phyloP scores from a whole-genome alignment of 2,113 vertebrate species.

The Cygnus atratus region DNA sequence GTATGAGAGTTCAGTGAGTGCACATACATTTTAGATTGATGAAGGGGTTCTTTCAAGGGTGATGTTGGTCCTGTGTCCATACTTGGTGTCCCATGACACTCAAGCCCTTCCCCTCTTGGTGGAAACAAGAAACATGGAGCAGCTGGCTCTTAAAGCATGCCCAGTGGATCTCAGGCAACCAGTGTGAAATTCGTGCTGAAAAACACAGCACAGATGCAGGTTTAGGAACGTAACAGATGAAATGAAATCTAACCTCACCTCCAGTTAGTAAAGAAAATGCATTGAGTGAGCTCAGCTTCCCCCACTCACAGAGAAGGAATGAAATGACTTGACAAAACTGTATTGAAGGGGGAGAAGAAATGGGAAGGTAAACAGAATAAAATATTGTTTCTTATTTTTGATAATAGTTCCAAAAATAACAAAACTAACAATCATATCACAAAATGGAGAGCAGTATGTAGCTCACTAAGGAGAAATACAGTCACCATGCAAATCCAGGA shows the following conservation, averaged over 20 bases:
- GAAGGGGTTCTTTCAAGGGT: neutral
- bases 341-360: neutral
- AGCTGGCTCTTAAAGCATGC: neutral
- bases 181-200: neutral
- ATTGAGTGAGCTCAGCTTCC: neutral
- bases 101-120: neutral
- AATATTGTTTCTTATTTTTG: neutral
- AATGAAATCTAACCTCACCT: neutral
- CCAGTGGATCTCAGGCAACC: neutral
- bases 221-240: neutral
- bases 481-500: neutral
- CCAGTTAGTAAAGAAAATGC: neutral
- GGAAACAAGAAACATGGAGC: neutral
- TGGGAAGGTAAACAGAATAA: neutral
- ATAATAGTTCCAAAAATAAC: neutral
- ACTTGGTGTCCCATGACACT: neutral
- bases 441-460: neutral
- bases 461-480: neutral
- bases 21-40: neutral
- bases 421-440: neutral
- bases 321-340: neutral
- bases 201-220: neutral
- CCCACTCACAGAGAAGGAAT: neutral
- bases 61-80: fast-evolving
- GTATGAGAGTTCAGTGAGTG: neutral